Evolutionary conservation across 2,797 vertebrate species (phyloP).

Genomic region (Lagodon rhomboides): DNA sequence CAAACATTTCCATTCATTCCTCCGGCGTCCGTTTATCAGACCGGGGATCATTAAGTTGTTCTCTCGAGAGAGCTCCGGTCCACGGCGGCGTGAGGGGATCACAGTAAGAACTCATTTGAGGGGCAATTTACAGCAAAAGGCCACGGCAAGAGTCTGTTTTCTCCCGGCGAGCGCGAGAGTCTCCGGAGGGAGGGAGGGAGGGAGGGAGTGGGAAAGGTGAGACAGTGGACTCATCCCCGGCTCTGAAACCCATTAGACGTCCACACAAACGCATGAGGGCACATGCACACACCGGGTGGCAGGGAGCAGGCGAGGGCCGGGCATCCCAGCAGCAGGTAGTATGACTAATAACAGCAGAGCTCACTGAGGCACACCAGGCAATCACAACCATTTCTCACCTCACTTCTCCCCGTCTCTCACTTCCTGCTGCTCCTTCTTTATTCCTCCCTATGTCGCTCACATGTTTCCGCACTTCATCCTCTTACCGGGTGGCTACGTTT

Average conservation of each 20-base stretch:
- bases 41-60: conserved; percentile 69
- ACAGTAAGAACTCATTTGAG: conserved; percentile 66
- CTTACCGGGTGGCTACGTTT: not conserved
- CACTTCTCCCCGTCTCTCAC: conserved; percentile 55
- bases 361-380: conserved; percentile 74
- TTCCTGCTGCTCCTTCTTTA: conserved; percentile 57
- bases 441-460: conserved; percentile 30
- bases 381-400: conserved; percentile 80
- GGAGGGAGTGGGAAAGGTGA: conserved; percentile 21
- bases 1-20: conserved; percentile 61
- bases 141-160: conserved; percentile 64
- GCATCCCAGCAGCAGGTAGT: conserved; percentile 67
- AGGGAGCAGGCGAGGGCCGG: conserved; percentile 24
- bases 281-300: conserved; percentile 35
- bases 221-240: conserved; percentile 45
- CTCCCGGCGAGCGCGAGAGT: conserved; percentile 36
- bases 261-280: conserved; percentile 33
- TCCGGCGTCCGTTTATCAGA: conserved; percentile 57
- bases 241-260: conserved; percentile 57
- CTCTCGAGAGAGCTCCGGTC: conserved; percentile 63
- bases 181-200: conserved; percentile 40
- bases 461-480: conserved; percentile 24
- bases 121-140: conserved; percentile 67
- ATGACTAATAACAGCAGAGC: conserved; percentile 77
- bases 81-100: conserved; percentile 48